Percentiles rank a stretch among this genome's conserved stretches.
Evolutionary conservation across 2,888 invertebrate species (phyloP).

Genomic region (Drosophila tripunctata): DNA sequence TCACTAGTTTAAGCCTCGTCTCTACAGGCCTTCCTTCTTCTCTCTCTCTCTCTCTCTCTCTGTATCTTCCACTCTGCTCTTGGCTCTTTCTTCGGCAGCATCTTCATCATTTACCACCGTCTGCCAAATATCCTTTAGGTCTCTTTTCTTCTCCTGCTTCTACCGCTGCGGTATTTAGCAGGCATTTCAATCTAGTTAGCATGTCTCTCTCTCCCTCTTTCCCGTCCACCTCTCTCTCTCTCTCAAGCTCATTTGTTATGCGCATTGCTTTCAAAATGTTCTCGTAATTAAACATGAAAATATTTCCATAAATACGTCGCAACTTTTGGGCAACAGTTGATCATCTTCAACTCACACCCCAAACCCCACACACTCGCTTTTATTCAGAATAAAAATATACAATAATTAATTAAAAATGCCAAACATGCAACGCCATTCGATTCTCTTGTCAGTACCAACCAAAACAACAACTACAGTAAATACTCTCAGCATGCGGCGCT

Average conservation of each 20-base stretch:
- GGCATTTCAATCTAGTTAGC: conserved; percentile 64
- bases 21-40: not conserved
- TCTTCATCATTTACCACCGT: conserved; percentile 51
- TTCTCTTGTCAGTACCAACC: conserved; percentile 21
- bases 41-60: no score
- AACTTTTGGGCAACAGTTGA: conserved; percentile 12
- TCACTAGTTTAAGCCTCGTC: conserved; percentile 3
- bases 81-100: conserved; percentile 1
- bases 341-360: conserved; percentile 17
- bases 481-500: conserved; percentile 60
- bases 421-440: conserved; percentile 50
- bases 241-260: conserved; percentile 54
- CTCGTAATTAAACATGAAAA: conserved; percentile 67
- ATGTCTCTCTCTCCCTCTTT: conserved; percentile 17
- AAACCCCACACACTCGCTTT: no score
- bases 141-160: conserved; percentile 3
- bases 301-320: conserved; percentile 64
- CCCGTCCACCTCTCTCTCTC: not conserved
- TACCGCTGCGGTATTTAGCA: conserved; percentile 21
- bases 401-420: conserved; percentile 76
- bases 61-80: no score
- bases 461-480: not conserved
- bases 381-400: conserved; percentile 27
- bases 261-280: conserved; percentile 52
- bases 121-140: conserved; percentile 41